phyloP scores from a whole-genome alignment of 1,140 invertebrate species.

The Ceratina japonica region DNA sequence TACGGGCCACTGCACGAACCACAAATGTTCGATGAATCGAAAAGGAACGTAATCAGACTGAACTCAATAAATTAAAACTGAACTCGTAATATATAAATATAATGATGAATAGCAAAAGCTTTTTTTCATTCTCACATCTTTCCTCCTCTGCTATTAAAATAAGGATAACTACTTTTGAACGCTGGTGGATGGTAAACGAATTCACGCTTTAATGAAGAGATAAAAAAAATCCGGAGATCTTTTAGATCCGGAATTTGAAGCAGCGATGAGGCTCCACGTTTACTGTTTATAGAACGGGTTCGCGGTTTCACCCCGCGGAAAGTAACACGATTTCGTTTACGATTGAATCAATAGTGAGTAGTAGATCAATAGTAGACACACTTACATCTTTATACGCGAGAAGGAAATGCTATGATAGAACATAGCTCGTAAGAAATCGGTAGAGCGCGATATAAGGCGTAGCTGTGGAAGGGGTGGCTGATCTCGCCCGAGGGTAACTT shows the following conservation, averaged over 20 bases:
- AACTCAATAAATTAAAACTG: no score
- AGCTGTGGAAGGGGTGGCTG: conserved; percentile 38
- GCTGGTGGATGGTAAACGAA: no score
- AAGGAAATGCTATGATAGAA: conserved; percentile 55
- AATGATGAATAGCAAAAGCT: no score
- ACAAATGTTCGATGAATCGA: no score
- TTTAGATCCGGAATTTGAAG: background rate
- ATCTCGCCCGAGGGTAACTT: conserved; percentile 66
- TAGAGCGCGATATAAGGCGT: conserved; percentile 42
- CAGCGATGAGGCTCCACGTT: no score
- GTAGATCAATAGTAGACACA: background rate
- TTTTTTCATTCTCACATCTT: no score
- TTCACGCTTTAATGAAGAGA: no score
- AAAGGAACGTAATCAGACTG: no score
- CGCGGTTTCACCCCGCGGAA: background rate
- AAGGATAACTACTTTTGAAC: no score
- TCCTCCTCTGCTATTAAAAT: no score
- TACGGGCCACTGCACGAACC: background rate
- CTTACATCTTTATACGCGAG: background rate
- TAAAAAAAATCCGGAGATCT: background rate
- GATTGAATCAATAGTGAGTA: background rate
- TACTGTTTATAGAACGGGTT: conserved; percentile 17
- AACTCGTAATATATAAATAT: no score
- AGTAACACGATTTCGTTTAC: background rate
- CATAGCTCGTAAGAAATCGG: conserved; percentile 41